Evolutionary conservation across 2,888 invertebrate species (phyloP).

Genomic region (Pristionchus mayeri): DNA sequence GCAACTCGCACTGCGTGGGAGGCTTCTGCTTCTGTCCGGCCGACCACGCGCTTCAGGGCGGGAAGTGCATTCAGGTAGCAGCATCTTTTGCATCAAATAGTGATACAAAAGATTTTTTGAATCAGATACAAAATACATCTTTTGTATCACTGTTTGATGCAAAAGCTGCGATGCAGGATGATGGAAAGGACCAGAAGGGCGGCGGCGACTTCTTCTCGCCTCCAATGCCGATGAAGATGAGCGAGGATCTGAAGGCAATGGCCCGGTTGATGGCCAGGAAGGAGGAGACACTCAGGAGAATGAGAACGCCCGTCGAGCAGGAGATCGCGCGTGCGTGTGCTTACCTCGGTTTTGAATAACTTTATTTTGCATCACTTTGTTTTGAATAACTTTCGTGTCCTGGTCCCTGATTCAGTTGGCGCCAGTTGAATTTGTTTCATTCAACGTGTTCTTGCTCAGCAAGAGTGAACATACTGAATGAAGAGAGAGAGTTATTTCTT

Average conservation of each 20-base stretch:
- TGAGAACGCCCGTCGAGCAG: background rate
- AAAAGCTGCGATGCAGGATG: background rate
- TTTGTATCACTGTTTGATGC: too few species aligned
- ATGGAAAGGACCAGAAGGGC: background rate
- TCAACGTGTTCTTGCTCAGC: too few species aligned
- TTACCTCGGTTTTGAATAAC: background rate
- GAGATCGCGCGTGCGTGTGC: background rate
- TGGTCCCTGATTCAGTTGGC: background rate
- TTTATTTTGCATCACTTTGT: background rate
- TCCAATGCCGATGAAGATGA: background rate
- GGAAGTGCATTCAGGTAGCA: slow-evolving; percentile 40
- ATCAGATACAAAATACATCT: too few species aligned
- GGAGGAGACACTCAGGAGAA: background rate
- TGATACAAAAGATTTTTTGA: too few species aligned
- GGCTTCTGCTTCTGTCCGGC: slow-evolving; percentile 68
- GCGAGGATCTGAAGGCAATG: slow-evolving; percentile 21
- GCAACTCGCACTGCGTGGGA: slow-evolving; percentile 67
- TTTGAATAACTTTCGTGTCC: background rate
- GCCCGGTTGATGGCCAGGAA: background rate
- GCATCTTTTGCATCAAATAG: too few species aligned
- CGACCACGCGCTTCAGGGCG: slow-evolving; percentile 60
- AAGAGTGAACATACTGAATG: too few species aligned
- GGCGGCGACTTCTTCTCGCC: slow-evolving; percentile 6
- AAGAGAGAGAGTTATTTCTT: background rate
- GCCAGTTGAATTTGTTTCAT: too few species aligned